Percentiles rank a stretch among this genome's conserved stretches.
phyloP scores from a whole-genome alignment of 1,140 invertebrate species.

The Uloborus diversus region DNA sequence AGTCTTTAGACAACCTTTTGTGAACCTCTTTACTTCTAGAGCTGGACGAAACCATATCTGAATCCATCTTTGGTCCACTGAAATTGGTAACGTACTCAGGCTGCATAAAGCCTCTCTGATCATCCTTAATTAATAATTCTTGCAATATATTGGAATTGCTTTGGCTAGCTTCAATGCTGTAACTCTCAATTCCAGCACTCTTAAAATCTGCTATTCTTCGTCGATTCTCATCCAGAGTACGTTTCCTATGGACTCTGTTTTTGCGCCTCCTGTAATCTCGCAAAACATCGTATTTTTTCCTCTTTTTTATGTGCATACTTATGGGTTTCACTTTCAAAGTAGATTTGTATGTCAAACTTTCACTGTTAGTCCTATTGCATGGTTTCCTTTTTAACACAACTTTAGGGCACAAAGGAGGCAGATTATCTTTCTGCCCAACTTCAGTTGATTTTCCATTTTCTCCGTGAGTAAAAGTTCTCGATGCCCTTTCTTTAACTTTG shows the following conservation, averaged over 20 bases:
- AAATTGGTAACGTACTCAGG: constrained; percentile 23
- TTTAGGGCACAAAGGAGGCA: constrained; percentile 29
- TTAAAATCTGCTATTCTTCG: not conserved
- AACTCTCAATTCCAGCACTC: not conserved
- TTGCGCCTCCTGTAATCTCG: constrained; percentile 28
- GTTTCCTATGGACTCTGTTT: constrained; percentile 28
- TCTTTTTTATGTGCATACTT: constrained; percentile 26
- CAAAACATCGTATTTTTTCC: constrained; percentile 42
- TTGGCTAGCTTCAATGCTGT: not conserved
- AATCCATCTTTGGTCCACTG: not conserved
- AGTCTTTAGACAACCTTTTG: not conserved
- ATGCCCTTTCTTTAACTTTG: constrained; percentile 60
- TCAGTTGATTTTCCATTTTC: constrained; percentile 13
- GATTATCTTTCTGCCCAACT: constrained; percentile 19
- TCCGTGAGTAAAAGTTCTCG: not conserved
- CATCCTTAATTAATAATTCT: constrained; percentile 41
- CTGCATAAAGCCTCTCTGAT: constrained; percentile 1
- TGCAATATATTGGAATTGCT: constrained; percentile 32
- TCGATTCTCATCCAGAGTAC: constrained; percentile 30
- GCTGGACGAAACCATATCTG: not conserved
- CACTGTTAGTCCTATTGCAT: constrained; percentile 3
- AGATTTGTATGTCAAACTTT: constrained; percentile 29
- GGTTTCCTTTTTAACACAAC: constrained; percentile 44
- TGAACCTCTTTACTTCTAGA: not conserved
- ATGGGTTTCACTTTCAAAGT: constrained; percentile 26